phyloP scores from a whole-genome alignment of 2,888 invertebrate species.

The Drosophila mulleri region DNA sequence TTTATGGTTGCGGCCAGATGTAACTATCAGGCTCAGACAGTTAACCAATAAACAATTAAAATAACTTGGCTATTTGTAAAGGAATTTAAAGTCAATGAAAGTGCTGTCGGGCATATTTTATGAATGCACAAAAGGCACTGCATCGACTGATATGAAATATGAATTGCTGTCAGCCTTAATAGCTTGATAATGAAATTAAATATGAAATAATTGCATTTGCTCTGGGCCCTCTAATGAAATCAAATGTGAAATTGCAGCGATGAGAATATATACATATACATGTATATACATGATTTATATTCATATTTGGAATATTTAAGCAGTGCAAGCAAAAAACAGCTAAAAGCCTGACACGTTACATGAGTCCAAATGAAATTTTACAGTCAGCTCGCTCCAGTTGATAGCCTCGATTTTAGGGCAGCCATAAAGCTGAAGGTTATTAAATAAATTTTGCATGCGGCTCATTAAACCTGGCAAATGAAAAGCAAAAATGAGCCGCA shows the following conservation, averaged over 20 bases:
- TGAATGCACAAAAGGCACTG: too few relatives aligned
- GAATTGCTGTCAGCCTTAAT: not conserved
- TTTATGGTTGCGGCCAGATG: slow-evolving; percentile 7
- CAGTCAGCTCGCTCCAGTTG: slow-evolving; percentile 1
- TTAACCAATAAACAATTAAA: slow-evolving; percentile 43
- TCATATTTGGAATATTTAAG: slow-evolving; percentile 5
- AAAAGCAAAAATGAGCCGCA: slow-evolving; percentile 1
- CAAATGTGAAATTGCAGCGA: not conserved
- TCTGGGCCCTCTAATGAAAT: not conserved
- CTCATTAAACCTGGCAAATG: slow-evolving; percentile 61
- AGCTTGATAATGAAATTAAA: slow-evolving; percentile 1
- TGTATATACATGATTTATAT: slow-evolving; percentile 1
- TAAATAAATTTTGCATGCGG: slow-evolving; percentile 75
- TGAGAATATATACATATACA: not conserved
- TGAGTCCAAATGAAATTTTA: slow-evolving; percentile 1
- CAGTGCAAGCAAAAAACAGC: not conserved
- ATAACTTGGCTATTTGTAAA: not conserved
- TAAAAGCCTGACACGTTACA: not conserved
- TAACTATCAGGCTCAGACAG: slow-evolving; percentile 10
- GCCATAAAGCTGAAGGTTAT: slow-evolving; percentile 65
- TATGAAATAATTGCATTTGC: slow-evolving; percentile 9
- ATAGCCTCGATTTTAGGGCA: slow-evolving; percentile 44
- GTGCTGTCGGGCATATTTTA: not conserved
- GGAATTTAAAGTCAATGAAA: slow-evolving; percentile 3
- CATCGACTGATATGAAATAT: not conserved